Conservation (phyloP, 2,888 invertebrate species). For the Euzophera pinguis region DNA sequence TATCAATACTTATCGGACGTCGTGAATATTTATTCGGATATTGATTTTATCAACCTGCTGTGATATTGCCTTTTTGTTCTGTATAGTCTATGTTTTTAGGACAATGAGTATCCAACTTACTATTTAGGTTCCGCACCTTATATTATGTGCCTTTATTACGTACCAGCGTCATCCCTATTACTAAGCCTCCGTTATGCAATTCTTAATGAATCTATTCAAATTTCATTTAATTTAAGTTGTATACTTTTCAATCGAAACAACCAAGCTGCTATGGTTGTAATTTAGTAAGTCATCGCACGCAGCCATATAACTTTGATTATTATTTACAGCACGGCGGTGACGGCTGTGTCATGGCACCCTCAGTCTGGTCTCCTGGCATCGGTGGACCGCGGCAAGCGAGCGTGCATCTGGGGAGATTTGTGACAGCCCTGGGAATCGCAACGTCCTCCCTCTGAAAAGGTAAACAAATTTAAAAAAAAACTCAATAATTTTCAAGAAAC, state of each 20-base stretch:
- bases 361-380: conserved; percentile 89
- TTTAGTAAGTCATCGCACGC: too few relatives aligned
- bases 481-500: too few relatives aligned
- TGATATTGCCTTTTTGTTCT: conserved; percentile 2
- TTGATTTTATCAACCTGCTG: conserved; percentile 8
- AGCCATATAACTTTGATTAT: neutral
- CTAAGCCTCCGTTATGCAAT: too few relatives aligned
- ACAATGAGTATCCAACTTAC: neutral
- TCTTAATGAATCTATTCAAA: too few relatives aligned
- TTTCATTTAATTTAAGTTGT: too few relatives aligned
- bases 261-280: too few relatives aligned
- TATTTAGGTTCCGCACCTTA: too few relatives aligned
- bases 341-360: conserved; percentile 94
- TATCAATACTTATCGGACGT: conserved; percentile 12
- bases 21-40: conserved; percentile 5
- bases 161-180: too few relatives aligned
- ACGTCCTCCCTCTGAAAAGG: conserved; percentile 28
- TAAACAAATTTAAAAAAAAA: conserved; percentile 38
- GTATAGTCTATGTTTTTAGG: neutral
- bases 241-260: too few relatives aligned
- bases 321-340: conserved; percentile 86
- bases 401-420: conserved; percentile 89
- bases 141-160: too few relatives aligned
- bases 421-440: conserved; percentile 63
- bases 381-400: conserved; percentile 90